phyloP scores from a whole-genome alignment of 2,888 invertebrate genomes.

The Yponomeuta sedellus region DNA sequence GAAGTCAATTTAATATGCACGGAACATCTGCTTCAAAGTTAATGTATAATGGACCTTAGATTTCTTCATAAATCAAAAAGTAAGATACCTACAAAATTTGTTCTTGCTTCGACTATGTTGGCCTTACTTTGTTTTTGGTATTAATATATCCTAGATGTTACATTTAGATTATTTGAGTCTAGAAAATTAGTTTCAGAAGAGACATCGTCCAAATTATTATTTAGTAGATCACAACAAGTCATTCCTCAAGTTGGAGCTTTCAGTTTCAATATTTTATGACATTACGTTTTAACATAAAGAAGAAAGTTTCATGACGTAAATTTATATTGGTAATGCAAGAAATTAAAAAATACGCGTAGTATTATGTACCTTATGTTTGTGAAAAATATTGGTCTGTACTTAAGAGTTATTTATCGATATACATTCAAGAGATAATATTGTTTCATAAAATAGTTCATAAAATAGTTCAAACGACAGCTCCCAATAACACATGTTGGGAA shows the following conservation, averaged over 20 bases:
- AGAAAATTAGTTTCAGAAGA: background rate
- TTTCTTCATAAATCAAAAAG: background rate
- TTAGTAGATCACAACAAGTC: conserved; percentile 24
- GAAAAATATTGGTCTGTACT: no score
- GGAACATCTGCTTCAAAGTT: background rate
- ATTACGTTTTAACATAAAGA: background rate
- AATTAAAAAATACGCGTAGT: no score
- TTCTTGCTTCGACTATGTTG: conserved; percentile 14
- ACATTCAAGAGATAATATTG: no score
- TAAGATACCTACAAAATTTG: background rate
- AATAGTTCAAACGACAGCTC: background rate
- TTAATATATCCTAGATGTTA: background rate
- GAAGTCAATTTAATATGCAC: background rate
- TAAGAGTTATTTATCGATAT: no score
- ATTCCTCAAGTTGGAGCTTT: conserved; percentile 27
- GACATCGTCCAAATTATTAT: conserved; percentile 24
- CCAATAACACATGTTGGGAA: background rate
- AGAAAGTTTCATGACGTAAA: no score
- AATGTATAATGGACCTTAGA: background rate
- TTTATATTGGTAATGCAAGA: no score
- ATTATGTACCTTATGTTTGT: no score
- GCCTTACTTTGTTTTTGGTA: conserved; percentile 22
- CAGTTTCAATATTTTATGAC: conserved; percentile 8
- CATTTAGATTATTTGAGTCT: background rate
- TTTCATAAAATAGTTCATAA: no score